Conservation (phyloP, 2,113 vertebrate species). For the Myrmophylax atrothorax region DNA sequence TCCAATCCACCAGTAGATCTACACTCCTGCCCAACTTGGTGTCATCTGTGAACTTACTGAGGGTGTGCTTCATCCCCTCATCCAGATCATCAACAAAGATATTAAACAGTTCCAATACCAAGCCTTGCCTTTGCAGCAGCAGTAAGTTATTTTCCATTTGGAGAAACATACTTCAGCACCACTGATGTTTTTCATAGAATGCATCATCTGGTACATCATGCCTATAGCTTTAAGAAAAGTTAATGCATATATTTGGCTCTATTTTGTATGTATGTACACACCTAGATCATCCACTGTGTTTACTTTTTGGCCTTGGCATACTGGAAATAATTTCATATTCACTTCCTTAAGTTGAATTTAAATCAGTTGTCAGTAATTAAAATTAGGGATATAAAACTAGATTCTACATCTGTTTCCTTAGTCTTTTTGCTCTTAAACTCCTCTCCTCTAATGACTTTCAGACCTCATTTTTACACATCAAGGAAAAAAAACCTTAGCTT, state of each 20-base stretch:
- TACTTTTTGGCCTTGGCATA: neutral
- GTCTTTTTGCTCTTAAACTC: neutral
- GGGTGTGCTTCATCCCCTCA: neutral
- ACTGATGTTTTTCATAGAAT: neutral
- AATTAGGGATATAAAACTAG: neutral
- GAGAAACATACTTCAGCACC: neutral
- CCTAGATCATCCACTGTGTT: neutral
- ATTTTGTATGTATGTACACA: neutral
- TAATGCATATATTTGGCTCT: neutral
- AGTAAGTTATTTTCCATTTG: neutral
- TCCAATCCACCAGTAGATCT: neutral
- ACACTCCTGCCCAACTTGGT: accelerated
- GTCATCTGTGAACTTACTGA: accelerated
- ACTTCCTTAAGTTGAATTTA: neutral
- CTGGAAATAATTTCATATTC: neutral
- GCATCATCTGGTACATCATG: neutral
- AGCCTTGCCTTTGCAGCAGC: neutral
- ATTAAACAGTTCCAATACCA: neutral
- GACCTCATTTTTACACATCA: neutral
- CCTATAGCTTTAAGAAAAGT: neutral
- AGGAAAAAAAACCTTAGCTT: neutral
- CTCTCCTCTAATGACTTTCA: neutral
- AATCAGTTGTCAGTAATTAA: neutral
- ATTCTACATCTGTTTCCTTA: neutral
- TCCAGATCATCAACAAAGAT: neutral